Evolutionary conservation across 1,140 invertebrate species (phyloP), one percentile per base, ranked within the genome.

Genomic region (Hetaerina americana): DNA sequence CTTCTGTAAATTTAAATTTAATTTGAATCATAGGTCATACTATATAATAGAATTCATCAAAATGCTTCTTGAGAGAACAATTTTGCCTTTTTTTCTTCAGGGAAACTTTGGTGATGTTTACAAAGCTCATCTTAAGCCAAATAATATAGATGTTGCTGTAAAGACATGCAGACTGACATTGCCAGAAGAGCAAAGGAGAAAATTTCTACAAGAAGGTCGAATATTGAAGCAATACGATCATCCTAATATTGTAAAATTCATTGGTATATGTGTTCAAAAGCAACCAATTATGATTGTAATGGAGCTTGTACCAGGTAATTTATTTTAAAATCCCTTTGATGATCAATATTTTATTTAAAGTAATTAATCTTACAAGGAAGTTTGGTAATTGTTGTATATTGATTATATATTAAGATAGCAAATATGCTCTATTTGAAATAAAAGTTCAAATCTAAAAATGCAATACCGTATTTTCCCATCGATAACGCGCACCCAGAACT

Each of bases 201-300:
- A 97, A 76, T 98, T 99, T 82, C 82, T 98, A 24, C 94, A 96
- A 80, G 96, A 98, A 79, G 96, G 96, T 0, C 84, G 95, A 74
- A 98, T 98, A 72, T 83, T 98, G 5, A 97, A 97, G 77, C 95
- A 98, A 79, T 98, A 98, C 79, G 92, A 97, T 81, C 96, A 98
- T 84, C 93, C 93, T 0, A 98, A 98, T 81, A 94, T 97, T 76
- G 95, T 97, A 6, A 90, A 93, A 77, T 87, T 98, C n/a, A 97
- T 98, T 75, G 96, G 96, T 25, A 98, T 99, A 76, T 97, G 95
- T 77, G 95, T 97, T 68, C 95, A 97, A 79, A 96, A 97, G 78
- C 95, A 98, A 77, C 97, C 97, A 0, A 96, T 99, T 69, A 98
- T 98, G 96, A 98, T 99, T 78, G 94, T 98, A 25, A 97, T 99